phyloP scores from a whole-genome alignment of 2,888 invertebrate genomes.

The Serrognathus titanus region DNA sequence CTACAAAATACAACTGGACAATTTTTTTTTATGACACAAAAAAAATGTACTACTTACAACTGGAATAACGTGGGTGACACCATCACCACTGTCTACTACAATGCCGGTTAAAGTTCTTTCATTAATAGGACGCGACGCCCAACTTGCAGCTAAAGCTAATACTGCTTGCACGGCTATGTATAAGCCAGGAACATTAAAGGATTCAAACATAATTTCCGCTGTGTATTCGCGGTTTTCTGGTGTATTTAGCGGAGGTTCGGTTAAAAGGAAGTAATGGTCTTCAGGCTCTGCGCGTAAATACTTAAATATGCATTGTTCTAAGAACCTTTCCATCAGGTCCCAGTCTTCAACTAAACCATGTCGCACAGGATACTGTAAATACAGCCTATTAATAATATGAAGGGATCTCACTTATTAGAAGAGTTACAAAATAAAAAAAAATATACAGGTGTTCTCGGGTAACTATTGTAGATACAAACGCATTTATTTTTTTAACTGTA shows the following conservation, averaged over 20 bases:
- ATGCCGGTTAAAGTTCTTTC: slow-evolving; percentile 95
- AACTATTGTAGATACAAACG: no score
- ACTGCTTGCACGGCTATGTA: slow-evolving; percentile 99
- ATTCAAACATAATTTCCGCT: slow-evolving; percentile 99
- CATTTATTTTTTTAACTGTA: no score
- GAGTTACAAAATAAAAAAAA: neutral
- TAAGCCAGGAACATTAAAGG: slow-evolving; percentile 98
- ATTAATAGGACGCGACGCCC: slow-evolving; percentile 87
- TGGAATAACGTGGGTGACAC: slow-evolving; percentile 99
- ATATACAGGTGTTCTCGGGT: no score
- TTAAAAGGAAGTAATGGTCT: slow-evolving; percentile 97
- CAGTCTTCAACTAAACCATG: slow-evolving; percentile 99
- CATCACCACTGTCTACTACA: slow-evolving; percentile 98
- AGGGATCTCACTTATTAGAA: neutral
- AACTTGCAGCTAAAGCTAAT: slow-evolving; percentile 94
- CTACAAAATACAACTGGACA: slow-evolving; percentile 48
- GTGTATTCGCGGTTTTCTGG: slow-evolving; percentile 96
- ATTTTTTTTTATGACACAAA: neutral
- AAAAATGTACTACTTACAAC: slow-evolving; percentile 62
- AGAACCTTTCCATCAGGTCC: slow-evolving; percentile 99
- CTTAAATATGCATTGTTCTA: slow-evolving; percentile 99
- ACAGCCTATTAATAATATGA: neutral
- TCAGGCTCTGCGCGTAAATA: slow-evolving; percentile 98
- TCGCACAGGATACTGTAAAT: slow-evolving; percentile 88
- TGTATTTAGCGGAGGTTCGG: slow-evolving; percentile 98